Conservation (phyloP, 1,140 invertebrate genomes). For the Drosophila paulistorum region DNA sequence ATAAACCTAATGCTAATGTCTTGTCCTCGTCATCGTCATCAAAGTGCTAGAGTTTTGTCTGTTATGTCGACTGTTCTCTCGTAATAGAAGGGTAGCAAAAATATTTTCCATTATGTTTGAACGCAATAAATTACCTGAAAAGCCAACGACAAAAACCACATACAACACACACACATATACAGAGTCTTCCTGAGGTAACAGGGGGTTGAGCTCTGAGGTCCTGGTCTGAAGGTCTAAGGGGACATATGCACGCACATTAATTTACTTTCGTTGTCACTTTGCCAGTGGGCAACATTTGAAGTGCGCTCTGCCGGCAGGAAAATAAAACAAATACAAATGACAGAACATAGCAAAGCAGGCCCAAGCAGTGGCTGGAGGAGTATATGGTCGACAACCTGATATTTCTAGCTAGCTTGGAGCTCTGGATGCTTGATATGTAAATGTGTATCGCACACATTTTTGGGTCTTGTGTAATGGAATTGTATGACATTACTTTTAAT, state of each 20-base stretch:
- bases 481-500: conserved; percentile 83
- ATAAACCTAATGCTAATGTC: conserved; percentile 79
- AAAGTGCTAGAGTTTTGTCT: conserved; percentile 3
- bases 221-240: conserved; percentile 13
- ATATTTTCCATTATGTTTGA: conserved; percentile 82
- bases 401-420: conserved; percentile 13
- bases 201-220: neutral
- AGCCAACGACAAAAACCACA: conserved; percentile 72
- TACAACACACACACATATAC: conserved; percentile 25
- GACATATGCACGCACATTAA: conserved; percentile 77
- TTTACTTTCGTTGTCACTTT: conserved; percentile 82
- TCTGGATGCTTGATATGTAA: conserved; percentile 71
- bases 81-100: conserved; percentile 69
- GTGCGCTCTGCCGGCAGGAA: conserved; percentile 65
- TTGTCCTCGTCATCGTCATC: conserved; percentile 48
- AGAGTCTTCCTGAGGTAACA: conserved; percentile 1
- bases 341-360: conserved; percentile 53
- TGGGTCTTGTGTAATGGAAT: conserved; percentile 76
- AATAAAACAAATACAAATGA: conserved; percentile 81
- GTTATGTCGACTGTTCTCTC: conserved; percentile 8
- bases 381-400: conserved; percentile 20
- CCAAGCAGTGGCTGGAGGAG: conserved; percentile 21
- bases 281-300: conserved; percentile 80
- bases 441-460: conserved; percentile 75
- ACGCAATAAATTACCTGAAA: conserved; percentile 82